phyloP scores from a whole-genome alignment of 2,113 vertebrate genomes.

The Hymenochirus boettgeri region DNA sequence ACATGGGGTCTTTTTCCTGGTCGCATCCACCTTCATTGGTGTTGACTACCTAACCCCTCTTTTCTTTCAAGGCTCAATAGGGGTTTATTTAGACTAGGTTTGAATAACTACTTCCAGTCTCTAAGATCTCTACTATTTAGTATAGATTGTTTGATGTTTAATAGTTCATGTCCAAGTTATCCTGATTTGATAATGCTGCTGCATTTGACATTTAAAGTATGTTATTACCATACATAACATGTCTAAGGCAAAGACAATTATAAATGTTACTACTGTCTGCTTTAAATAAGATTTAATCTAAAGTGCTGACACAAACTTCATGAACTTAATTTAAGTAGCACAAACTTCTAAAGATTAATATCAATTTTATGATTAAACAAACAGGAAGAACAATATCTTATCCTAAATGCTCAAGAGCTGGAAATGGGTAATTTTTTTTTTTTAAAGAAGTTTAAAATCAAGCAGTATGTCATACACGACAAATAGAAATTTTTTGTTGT shows the following conservation, averaged over 20 bases:
- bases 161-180: too few species aligned
- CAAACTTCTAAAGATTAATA: constrained; percentile 27
- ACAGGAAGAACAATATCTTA: constrained; percentile 17
- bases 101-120: too few species aligned
- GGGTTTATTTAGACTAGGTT: too few species aligned
- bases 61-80: too few species aligned
- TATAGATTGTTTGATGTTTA: too few species aligned
- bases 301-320: constrained; percentile 21
- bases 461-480: constrained; percentile 46
- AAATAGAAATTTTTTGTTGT: constrained; percentile 51
- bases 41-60: too few species aligned
- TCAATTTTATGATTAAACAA: constrained; percentile 26
- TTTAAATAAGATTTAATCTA: constrained; percentile 10
- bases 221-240: too few species aligned
- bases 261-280: background rate
- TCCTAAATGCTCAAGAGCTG: constrained; percentile 18
- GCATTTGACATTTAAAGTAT: too few species aligned
- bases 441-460: constrained; percentile 46
- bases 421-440: constrained; percentile 23
- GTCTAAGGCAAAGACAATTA: background rate
- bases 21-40: too few species aligned
- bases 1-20: too few species aligned
- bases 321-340: constrained; percentile 20
- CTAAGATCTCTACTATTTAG: too few species aligned
- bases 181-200: too few species aligned